Percentiles rank a stretch among this genome's conserved stretches.
These are phyloP conservation scores for Rostratula benghalensis DNA, from an alignment of 2,113 vertebrate species.

Conservation along the genomic window DNA sequence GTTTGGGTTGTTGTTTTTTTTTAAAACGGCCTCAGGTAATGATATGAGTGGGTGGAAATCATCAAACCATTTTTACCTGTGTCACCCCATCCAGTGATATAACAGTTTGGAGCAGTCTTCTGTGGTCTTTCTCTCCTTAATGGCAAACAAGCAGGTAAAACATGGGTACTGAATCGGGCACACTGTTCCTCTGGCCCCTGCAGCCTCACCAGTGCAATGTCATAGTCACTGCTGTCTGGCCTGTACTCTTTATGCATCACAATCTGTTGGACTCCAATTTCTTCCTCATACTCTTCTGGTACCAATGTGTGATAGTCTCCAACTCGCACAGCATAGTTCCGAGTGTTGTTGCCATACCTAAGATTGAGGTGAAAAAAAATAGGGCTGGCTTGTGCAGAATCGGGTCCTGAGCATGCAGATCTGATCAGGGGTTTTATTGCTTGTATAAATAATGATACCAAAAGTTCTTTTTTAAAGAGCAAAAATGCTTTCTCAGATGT, in stretches of 20 bases:
- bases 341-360: constrained; percentile 91
- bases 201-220: constrained; percentile 88
- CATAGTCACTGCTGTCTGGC: constrained; percentile 87
- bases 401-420: not conserved
- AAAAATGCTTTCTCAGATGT: not conserved
- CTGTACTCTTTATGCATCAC: constrained; percentile 84
- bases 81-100: constrained; percentile 97
- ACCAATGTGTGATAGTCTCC: constrained; percentile 96
- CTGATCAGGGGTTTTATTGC: not conserved
- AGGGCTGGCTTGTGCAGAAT: not conserved
- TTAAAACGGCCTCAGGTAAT: not conserved
- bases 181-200: constrained; percentile 80
- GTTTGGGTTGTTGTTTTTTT: not conserved
- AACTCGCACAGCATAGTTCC: constrained; percentile 87
- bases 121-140: constrained; percentile 83
- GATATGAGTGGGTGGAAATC: not conserved
- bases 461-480: not conserved
- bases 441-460: not conserved
- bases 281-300: constrained; percentile 91
- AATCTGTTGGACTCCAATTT: constrained; percentile 85
- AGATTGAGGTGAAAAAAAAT: not conserved
- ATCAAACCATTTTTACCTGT: constrained; percentile 83
- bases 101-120: constrained; percentile 87
- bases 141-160: constrained; percentile 91
- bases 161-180: constrained; percentile 81